Evolutionary conservation across 2,113 vertebrate genomes (phyloP).

Genomic region (Trogon surrucura): DNA sequence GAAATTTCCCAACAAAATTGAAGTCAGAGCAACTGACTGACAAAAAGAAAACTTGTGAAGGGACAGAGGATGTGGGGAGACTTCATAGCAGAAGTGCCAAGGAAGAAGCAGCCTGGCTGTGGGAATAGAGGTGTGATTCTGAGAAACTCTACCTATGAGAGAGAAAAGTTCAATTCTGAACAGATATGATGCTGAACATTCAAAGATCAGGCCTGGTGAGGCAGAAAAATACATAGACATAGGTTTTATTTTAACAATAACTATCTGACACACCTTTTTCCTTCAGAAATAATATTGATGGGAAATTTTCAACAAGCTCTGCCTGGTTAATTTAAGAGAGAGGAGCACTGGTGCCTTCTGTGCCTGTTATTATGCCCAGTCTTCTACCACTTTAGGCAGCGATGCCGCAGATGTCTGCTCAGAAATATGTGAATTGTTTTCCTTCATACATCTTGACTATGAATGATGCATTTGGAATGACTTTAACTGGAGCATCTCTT

Average conservation of each 20-base stretch:
- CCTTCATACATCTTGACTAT: background rate
- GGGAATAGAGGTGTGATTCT: background rate
- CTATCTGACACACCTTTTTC: background rate
- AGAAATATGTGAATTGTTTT: background rate
- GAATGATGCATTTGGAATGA: background rate
- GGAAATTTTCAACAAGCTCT: background rate
- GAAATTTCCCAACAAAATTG: background rate
- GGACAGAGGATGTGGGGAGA: background rate
- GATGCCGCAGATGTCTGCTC: background rate
- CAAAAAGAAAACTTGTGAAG: background rate
- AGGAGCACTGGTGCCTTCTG: background rate
- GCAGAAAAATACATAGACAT: background rate
- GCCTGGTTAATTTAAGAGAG: background rate
- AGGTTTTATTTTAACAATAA: background rate
- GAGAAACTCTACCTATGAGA: background rate
- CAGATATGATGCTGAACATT: background rate
- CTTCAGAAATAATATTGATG: background rate
- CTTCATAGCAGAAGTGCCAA: background rate
- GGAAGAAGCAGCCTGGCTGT: background rate
- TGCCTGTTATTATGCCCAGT: background rate
- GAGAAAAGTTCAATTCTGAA: background rate
- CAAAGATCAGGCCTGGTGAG: background rate
- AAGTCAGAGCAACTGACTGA: background rate
- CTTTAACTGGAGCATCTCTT: background rate
- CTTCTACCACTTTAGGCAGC: background rate